These are phyloP conservation scores for Coenonympha glycerion DNA, from an alignment of 2,888 invertebrate species.

Conservation along the genomic window DNA sequence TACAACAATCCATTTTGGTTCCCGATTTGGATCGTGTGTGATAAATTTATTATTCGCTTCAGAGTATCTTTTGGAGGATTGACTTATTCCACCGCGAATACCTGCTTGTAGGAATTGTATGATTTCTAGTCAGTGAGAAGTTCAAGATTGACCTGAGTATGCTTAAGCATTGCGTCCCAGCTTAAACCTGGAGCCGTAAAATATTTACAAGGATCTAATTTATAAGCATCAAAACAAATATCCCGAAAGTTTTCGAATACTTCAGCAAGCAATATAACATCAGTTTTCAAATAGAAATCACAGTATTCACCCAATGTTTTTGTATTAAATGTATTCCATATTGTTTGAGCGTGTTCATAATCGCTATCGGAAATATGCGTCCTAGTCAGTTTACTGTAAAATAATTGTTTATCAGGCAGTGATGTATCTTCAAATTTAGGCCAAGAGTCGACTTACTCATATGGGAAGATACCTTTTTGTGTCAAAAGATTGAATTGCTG, in stretches of 20 bases:
- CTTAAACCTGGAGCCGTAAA: background rate
- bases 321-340: background rate
- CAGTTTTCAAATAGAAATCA: background rate
- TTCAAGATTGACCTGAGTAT: background rate
- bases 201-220: background rate
- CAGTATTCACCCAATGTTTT: background rate
- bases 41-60: background rate
- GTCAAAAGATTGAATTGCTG: background rate
- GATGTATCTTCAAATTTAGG: background rate
- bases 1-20: background rate
- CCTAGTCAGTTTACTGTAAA: background rate
- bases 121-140: background rate
- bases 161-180: background rate
- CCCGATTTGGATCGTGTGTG: no score
- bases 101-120: background rate
- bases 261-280: background rate
- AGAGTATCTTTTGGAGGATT: background rate
- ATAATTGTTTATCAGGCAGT: no score
- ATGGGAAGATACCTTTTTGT: background rate
- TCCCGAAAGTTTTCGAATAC: background rate
- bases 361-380: background rate
- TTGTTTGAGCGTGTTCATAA: background rate
- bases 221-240: background rate
- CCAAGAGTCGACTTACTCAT: background rate
- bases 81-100: background rate